Base-by-base conservation (phyloP, 2,888 invertebrate genomes). In the Hypselothyrea guttata region DNA sequence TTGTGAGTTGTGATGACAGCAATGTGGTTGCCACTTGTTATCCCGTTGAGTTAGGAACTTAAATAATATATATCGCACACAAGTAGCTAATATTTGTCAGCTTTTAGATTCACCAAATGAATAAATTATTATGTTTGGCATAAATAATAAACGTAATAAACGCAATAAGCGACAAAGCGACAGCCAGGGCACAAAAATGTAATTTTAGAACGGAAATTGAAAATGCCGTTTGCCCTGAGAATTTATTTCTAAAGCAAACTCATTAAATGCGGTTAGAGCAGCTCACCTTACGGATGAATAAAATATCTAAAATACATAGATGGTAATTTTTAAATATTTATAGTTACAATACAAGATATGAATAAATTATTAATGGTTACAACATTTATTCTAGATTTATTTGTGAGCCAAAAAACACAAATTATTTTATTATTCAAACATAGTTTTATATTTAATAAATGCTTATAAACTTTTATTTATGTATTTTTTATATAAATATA, bases 1-100 rank as follows among this genome's bases (percentile, higher is more conserved):
- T 9, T 51, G 44, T 35, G 30, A 45, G 11, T 33, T 44, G 71
- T 49, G 55, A 33, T 62, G 75, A 69, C 75, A 74, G 56, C 53
- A 4, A 74, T 61, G 55, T 15, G 73, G 61, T 52, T 55, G 40
- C 28, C 40, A 46, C 37, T 48, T 68, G 68, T 22, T 22, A 22
- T 22, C 22, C 22, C 22, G 28, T 28, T 5, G 16, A 37, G 12
- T n/a, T 16, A 13, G n/a, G 22, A 38, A n/a, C n/a, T 38, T 33
- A 38, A 28, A 28, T 28, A 8, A 28, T 8, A 28, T 28, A 13
- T 7, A 13, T 12, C 4, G 8, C 11, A 35, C n/a, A 13, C 1
- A 27, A 30, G 12, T 18, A 30, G 9, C 2, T 1, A 18, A 30
- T 11, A 16, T 30, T 37, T 28, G 7, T 30, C 44, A 44, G 27